These are phyloP conservation scores for Apodemus agrarius DNA, from an alignment of 2,797 vertebrate genomes.

Conservation along the genomic window DNA sequence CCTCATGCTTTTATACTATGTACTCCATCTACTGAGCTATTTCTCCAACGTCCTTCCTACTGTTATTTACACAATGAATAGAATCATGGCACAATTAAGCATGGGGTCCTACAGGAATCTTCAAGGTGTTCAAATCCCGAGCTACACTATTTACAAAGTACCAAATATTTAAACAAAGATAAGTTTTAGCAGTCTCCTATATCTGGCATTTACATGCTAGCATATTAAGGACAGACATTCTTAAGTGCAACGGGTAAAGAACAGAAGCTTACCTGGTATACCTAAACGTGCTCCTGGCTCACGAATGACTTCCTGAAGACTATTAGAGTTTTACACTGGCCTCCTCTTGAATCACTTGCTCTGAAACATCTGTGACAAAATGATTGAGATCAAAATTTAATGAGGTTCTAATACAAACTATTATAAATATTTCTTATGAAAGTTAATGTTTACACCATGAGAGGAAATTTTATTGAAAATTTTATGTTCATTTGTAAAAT, in stretches of 20 bases:
- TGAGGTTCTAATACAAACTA: not conserved
- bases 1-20: not conserved
- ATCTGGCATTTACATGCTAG: not conserved
- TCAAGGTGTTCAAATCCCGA: not conserved
- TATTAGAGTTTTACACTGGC: not conserved
- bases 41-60: not conserved
- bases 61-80: not conserved
- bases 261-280: not conserved
- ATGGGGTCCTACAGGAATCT: not conserved
- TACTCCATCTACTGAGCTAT: not conserved
- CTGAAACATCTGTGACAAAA: slow-evolving; percentile 30
- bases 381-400: slow-evolving; percentile 2
- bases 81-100: not conserved
- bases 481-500: slow-evolving; percentile 17
- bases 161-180: not conserved
- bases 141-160: not conserved
- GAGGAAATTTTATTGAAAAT: not conserved
- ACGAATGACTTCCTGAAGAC: not conserved
- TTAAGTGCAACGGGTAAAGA: not conserved
- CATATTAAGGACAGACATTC: not conserved
- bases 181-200: not conserved
- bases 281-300: not conserved
- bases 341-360: not conserved
- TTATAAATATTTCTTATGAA: not conserved
- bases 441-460: not conserved